Evolutionary conservation across 1,140 invertebrate species (phyloP), one percentile per base, ranked within the genome.

Genomic region (Araneus ventricosus): DNA sequence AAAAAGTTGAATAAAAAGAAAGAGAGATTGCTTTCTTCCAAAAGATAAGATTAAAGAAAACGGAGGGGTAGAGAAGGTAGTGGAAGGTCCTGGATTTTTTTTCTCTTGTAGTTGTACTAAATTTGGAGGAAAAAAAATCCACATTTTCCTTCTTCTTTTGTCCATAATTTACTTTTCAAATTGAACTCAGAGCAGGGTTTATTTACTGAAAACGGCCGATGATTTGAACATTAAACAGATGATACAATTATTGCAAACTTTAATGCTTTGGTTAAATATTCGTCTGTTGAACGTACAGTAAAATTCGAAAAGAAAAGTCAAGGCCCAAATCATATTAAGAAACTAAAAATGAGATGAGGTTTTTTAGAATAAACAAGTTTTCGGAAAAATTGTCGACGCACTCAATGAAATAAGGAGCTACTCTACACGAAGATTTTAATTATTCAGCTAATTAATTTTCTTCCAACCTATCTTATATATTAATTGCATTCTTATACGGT

Each of bases 11-110:
- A 75, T 75, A 37, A 75, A 34, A 75, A 37, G 3, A 70, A 70
- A 67, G 27, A 75, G 30, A 75, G 30, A 37, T 75, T 75, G 70
- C 70, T 75, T 75, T 75, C 70, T 75, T 20, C 70, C 30, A 75
- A 75, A 75, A 75, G 70, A 75, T 75, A 30, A 75, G 70, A 75
- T 75, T 75, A 75, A 75, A 75, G 70, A 75, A 75, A 34, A 75
- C 4, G 70, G 34, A 34, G 34, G 27, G 27, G 27, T 1, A 30
- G 67, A 10, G 30, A 75, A 22, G 30, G 30, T 17, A 30, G 17
- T 20, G 22, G 30, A 30, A 75, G 34, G 30, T 34, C 30, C 34
- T 75, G 17, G 70, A 34, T 34, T 75, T 17, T 30, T 34, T 34
- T 75, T 75, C 14, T 75, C 17, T 22, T 37, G 34, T 37, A 75